Conservation (phyloP, 2,888 invertebrate genomes). For the Spisula subtruncata region DNA sequence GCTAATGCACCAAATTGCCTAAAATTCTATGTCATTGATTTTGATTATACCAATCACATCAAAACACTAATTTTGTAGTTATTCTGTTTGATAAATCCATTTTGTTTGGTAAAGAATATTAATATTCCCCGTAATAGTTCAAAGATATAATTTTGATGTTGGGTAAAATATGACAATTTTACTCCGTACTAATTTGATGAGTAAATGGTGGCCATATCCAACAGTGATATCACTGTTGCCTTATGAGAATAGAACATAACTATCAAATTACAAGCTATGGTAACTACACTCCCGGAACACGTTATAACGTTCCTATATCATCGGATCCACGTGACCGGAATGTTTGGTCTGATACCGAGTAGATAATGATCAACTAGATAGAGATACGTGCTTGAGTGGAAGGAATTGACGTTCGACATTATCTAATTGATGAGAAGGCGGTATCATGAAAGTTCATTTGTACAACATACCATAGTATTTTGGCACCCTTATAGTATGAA, state of each 20-base stretch:
- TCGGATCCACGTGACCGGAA: not conserved
- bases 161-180: not conserved
- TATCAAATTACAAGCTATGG: not conserved
- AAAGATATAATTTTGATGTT: not conserved
- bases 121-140: not conserved
- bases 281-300: not conserved
- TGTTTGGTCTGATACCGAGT: not conserved
- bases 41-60: too few relatives aligned
- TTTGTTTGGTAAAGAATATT: too few relatives aligned
- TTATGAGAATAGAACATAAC: not conserved
- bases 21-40: too few relatives aligned
- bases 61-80: too few relatives aligned
- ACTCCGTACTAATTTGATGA: not conserved
- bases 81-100: too few relatives aligned
- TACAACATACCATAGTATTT: not conserved
- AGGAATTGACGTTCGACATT: not conserved
- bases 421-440: not conserved
- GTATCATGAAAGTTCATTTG: not conserved
- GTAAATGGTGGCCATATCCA: not conserved
- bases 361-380: not conserved
- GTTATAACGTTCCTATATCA: not conserved
- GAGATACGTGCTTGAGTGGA: not conserved
- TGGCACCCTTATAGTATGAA: not conserved
- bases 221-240: not conserved
- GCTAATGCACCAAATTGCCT: too few relatives aligned